Base-by-base conservation (phyloP, 2,113 vertebrate species). In the Aphyosemion australe region DNA sequence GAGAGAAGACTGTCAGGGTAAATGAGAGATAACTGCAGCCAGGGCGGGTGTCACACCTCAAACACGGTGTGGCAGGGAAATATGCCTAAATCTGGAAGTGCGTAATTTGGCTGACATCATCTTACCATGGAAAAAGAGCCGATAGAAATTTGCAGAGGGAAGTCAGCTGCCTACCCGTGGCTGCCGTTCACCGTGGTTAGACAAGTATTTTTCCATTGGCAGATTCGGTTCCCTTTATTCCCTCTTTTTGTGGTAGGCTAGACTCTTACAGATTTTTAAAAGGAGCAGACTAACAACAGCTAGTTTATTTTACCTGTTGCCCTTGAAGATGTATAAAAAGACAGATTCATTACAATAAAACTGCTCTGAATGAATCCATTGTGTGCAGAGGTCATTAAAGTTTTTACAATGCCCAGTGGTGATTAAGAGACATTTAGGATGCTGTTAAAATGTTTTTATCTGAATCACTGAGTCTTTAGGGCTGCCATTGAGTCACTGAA, bases 191-290 rank as follows among this genome's bases (percentile, higher is more conserved):
- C 89, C 88, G 92, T 57, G 92, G 93, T 89, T 67, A 61, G 58
- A 86, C 53, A 88, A 77, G 80, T 83, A 79, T 84, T 86, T 87
- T 93, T 93, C 90, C 91, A 88, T 47, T 72, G 88, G 83, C 88
- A 88, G 76, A 88, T 84, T 76, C 56, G 34, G 34, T 84, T 88
- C 65, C 39, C 83, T 80, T 79, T 62, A 61, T 64, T 70, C 51
- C 64, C 88, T 90, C 69, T 89, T 56, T 86, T 53, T 71, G 78
- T 83, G 83, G 86, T 83, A 89, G 74, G 26, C 74, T 66, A 75
- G 43, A 82, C 34, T 68, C 72, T 69, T 66, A 34, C 64, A 78
- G 50, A 1, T 37, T 71, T 65, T 88, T 65, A 61, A 70, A 65
- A 59, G 21, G 41, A 42, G 41, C 41, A 13, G 9, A 42, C 12